phyloP scores from a whole-genome alignment of 2,888 invertebrate genomes.

The Drosophila falleni region DNA sequence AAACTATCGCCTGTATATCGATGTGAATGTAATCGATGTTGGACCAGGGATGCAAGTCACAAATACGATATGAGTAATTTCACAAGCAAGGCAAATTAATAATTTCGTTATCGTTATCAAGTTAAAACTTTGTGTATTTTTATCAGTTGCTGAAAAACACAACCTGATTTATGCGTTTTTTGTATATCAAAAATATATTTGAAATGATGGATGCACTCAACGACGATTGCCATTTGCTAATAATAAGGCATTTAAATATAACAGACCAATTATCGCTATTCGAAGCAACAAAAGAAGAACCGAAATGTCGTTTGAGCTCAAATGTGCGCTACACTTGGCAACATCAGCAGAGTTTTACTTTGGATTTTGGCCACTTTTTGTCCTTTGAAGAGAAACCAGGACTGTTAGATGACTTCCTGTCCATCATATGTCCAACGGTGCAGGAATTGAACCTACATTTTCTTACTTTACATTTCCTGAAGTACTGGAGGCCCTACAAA shows the following conservation, averaged over 20 bases:
- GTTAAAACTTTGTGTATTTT: not conserved
- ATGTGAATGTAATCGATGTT: constrained; percentile 5
- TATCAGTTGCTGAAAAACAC: not conserved
- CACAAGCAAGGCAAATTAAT: not conserved
- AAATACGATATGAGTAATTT: not conserved
- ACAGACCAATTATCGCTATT: constrained; percentile 33
- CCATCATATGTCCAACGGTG: constrained; percentile 20
- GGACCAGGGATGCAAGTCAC: constrained; percentile 17
- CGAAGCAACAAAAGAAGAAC: constrained; percentile 16
- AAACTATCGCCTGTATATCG: constrained; percentile 38
- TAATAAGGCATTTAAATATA: constrained; percentile 24
- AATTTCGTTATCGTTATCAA: not conserved
- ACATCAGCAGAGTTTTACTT: not conserved
- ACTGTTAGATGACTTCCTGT: constrained; percentile 16
- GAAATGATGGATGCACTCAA: constrained; percentile 20
- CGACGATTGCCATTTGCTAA: constrained; percentile 33
- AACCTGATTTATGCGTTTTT: not conserved
- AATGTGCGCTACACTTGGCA: constrained; percentile 32
- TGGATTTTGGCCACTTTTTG: not conserved
- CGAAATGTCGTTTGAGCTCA: not conserved
- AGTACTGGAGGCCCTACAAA: constrained; percentile 4
- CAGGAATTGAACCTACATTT: constrained; percentile 1
- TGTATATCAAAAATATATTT: too few species aligned
- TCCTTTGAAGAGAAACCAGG: not conserved
- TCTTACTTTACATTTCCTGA: not conserved